phyloP scores from a whole-genome alignment of 2,797 vertebrate genomes.

The Sebastolobus alascanus region DNA sequence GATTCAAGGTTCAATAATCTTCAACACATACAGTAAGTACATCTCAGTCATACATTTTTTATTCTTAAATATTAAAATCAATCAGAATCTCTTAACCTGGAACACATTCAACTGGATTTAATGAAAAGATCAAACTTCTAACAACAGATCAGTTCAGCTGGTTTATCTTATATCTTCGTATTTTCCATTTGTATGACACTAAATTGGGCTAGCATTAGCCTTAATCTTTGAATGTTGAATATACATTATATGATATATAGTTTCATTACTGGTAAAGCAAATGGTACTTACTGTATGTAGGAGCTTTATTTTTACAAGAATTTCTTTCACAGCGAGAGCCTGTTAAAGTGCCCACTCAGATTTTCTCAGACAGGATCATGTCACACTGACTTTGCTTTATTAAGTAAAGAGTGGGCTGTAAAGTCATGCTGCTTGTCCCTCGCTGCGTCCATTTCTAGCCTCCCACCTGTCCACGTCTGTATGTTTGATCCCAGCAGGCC shows the following conservation, averaged over 20 bases:
- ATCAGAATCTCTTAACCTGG: conserved; percentile 27
- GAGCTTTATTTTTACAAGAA: not conserved
- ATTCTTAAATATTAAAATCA: conserved; percentile 24
- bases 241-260: not conserved
- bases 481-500: conserved; percentile 38
- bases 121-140: not conserved
- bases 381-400: conserved; percentile 24
- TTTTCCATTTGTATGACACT: not conserved
- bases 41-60: conserved; percentile 11
- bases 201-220: not conserved
- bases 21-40: not conserved
- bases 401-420: not conserved
- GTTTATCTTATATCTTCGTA: not conserved
- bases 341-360: not conserved
- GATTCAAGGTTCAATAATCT: conserved; percentile 13
- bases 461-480: conserved; percentile 6
- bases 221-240: not conserved
- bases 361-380: not conserved
- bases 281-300: not conserved
- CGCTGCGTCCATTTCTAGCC: conserved; percentile 2
- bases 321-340: not conserved
- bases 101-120: not conserved
- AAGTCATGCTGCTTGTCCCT: conserved; percentile 1
- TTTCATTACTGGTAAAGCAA: not conserved
- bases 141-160: not conserved